These are phyloP conservation scores for Meriones unguiculatus DNA, from an alignment of 2,113 vertebrate species.

Conservation along the genomic window DNA sequence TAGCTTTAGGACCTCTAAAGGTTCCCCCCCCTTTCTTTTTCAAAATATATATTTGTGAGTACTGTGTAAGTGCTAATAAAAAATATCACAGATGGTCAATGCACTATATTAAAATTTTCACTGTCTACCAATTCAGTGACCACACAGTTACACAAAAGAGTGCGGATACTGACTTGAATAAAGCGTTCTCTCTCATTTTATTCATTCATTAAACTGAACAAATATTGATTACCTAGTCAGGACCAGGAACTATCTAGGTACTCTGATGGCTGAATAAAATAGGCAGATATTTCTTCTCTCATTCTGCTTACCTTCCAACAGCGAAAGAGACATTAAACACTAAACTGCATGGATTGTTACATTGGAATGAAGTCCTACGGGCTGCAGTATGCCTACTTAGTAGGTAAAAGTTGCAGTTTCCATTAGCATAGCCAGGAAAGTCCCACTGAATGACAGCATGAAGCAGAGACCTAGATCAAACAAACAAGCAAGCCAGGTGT, in stretches of 20 bases:
- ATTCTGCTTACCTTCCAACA: background rate
- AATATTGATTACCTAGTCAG: background rate
- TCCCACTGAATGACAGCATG: background rate
- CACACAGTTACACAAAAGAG: background rate
- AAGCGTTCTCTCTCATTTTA: background rate
- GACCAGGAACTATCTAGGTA: background rate
- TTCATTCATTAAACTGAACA: background rate
- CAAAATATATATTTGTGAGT: background rate
- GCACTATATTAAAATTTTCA: background rate
- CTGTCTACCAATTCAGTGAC: background rate
- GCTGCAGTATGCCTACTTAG: background rate
- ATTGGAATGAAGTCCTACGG: background rate
- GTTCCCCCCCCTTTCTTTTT: background rate
- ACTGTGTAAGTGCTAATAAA: background rate
- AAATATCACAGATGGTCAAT: background rate
- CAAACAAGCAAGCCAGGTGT: background rate
- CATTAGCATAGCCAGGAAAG: background rate
- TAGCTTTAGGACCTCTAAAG: background rate
- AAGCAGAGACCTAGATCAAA: background rate
- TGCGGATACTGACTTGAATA: background rate
- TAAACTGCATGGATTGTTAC: background rate
- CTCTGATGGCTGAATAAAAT: background rate
- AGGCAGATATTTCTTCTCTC: background rate
- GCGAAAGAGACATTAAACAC: background rate
- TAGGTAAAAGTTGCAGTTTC: background rate